A percentile compares a stretch with the other conserved stretches of the same genome.
phyloP scores from a whole-genome alignment of 2,888 invertebrate genomes.

The Andricus quercusramuli region DNA sequence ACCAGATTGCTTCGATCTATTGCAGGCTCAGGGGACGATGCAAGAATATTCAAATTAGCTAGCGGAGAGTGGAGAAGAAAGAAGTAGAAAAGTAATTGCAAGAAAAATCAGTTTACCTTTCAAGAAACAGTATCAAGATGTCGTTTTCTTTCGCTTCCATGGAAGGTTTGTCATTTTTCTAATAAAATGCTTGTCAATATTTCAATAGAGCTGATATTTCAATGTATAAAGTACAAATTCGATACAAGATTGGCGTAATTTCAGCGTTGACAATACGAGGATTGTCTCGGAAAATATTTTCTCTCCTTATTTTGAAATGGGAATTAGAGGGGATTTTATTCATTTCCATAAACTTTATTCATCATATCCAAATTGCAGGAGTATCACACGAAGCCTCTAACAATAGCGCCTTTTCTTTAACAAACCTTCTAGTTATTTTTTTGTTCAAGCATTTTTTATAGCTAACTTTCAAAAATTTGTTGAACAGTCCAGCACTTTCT shows the following conservation, averaged over 20 bases:
- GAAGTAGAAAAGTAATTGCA: not conserved
- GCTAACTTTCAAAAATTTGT: too few species aligned
- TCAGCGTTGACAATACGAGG: not conserved
- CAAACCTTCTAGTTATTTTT: too few species aligned
- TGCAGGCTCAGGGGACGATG: conserved; percentile 34
- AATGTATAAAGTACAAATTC: not conserved
- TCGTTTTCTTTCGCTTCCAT: not conserved
- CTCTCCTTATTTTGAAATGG: too few species aligned
- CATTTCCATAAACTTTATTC: fast-evolving
- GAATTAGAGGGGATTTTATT: too few species aligned
- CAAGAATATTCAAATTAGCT: conserved; percentile 40
- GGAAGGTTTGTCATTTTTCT: not conserved
- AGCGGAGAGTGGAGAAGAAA: conserved; percentile 7
- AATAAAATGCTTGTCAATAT: not conserved
- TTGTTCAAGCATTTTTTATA: too few species aligned
- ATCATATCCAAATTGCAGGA: too few species aligned
- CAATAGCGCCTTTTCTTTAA: too few species aligned
- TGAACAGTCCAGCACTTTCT: too few species aligned
- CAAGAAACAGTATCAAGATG: not conserved
- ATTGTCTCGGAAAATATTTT: too few species aligned
- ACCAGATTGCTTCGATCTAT: conserved; percentile 38
- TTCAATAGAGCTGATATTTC: not conserved
- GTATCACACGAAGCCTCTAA: too few species aligned
- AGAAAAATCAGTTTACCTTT: conserved; percentile 17
- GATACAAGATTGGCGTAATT: not conserved